Evolutionary conservation across 2,888 invertebrate genomes (phyloP).

Genomic region (Lasioglossum vierecki): DNA sequence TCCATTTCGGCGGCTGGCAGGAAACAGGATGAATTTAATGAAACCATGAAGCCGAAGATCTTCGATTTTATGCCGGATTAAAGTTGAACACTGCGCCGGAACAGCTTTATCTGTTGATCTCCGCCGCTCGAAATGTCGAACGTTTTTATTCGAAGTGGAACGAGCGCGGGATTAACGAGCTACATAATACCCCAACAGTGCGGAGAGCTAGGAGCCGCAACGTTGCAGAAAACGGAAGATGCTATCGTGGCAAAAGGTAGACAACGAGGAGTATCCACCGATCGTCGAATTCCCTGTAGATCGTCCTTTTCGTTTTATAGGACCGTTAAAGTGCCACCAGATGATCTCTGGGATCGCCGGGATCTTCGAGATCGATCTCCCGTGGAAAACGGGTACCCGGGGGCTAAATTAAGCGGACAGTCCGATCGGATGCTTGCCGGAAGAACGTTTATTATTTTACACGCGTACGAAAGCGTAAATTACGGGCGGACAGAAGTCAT

Average conservation of each 20-base stretch:
- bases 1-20: neutral
- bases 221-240: conserved; percentile 6
- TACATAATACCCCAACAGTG: neutral
- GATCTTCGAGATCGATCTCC: neutral
- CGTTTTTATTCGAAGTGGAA: neutral
- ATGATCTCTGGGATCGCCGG: neutral
- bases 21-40: neutral
- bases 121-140: neutral
- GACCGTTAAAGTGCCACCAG: conserved; percentile 3
- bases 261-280: neutral
- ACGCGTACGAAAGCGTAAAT: conserved; percentile 38
- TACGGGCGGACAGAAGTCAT: conserved; percentile 30
- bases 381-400: neutral
- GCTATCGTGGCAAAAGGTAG: neutral
- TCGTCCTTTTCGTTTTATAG: neutral
- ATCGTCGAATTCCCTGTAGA: neutral
- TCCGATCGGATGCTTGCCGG: conserved; percentile 13
- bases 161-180: neutral
- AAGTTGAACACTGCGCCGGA: neutral
- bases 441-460: conserved; percentile 33
- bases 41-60: neutral
- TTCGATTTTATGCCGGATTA: neutral
- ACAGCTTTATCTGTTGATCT: neutral
- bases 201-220: neutral
- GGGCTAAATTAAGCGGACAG: neutral